Evolutionary conservation across 1,140 invertebrate genomes (phyloP).

Genomic region (Musca vetustissima): DNA sequence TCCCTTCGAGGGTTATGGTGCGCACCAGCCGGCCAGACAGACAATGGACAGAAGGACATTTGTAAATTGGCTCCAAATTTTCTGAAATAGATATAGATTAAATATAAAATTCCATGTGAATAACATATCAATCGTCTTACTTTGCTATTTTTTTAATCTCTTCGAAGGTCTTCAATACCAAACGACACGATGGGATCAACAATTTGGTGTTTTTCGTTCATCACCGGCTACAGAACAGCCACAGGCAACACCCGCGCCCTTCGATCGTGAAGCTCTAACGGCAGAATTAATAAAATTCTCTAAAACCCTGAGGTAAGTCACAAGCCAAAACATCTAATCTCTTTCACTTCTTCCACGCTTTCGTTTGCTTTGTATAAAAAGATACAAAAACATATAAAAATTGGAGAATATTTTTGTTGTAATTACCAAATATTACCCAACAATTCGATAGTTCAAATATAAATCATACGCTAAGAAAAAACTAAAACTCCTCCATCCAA

Average conservation of each 20-base stretch:
- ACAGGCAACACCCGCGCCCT: conserved; percentile 57
- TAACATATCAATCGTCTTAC: too few relatives aligned
- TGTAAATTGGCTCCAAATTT: too few relatives aligned
- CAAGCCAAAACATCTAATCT: neutral
- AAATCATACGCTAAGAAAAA: too few relatives aligned
- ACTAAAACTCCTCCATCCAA: too few relatives aligned
- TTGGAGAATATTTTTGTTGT: too few relatives aligned
- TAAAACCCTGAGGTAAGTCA: conserved; percentile 60
- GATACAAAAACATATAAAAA: neutral
- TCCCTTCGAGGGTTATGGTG: too few relatives aligned
- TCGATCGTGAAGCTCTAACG: conserved; percentile 65
- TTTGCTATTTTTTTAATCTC: neutral
- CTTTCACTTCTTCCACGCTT: neutral
- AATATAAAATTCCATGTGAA: too few relatives aligned
- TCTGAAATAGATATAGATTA: too few relatives aligned
- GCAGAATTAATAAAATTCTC: conserved; percentile 72
- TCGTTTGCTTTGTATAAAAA: neutral
- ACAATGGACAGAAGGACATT: too few relatives aligned
- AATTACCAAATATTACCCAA: too few relatives aligned
- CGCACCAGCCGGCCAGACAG: too few relatives aligned
- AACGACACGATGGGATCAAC: conserved; percentile 63
- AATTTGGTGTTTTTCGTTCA: conserved; percentile 65
- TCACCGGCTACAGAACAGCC: conserved; percentile 56
- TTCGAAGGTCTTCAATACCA: conserved; percentile 57
- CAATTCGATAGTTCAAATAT: too few relatives aligned